A percentile compares a stretch with the other conserved stretches of the same genome.
phyloP scores from a whole-genome alignment of 2,113 vertebrate species.

The Chaetodon auriga region DNA sequence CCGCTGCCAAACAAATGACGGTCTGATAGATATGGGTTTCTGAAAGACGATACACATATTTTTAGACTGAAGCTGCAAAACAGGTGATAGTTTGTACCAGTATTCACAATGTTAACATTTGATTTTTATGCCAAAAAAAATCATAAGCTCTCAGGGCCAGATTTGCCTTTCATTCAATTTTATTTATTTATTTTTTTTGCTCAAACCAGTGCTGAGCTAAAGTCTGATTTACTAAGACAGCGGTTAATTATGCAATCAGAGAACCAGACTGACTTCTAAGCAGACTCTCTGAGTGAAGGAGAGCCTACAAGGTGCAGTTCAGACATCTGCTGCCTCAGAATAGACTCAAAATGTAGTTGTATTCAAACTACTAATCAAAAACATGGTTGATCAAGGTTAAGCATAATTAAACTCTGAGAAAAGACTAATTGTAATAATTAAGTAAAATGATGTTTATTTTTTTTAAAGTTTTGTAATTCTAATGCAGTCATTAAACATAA shows the following conservation, averaged over 20 bases:
- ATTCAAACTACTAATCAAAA: not conserved
- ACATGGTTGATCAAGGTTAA: not conserved
- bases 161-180: constrained; percentile 11
- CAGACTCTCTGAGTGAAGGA: not conserved
- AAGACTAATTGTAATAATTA: not conserved
- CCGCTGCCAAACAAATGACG: constrained; percentile 44
- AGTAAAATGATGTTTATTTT: not conserved
- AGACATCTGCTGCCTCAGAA: constrained; percentile 19
- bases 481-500: not conserved
- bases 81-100: not conserved
- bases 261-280: constrained; percentile 6
- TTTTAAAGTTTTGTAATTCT: not conserved
- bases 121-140: constrained; percentile 12
- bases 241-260: constrained; percentile 38
- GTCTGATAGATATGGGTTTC: constrained; percentile 4
- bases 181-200: not conserved
- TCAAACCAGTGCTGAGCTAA: constrained; percentile 11
- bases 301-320: constrained; percentile 3
- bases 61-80: constrained; percentile 4
- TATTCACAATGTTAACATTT: not conserved
- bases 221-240: constrained; percentile 28
- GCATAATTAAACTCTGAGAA: not conserved
- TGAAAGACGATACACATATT: constrained; percentile 9
- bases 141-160: not conserved
- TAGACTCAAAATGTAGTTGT: not conserved